Evolutionary conservation across 1,140 invertebrate genomes (phyloP), one percentile per base, ranked within the genome.

Genomic region (Phenacoccus solenopsis): DNA sequence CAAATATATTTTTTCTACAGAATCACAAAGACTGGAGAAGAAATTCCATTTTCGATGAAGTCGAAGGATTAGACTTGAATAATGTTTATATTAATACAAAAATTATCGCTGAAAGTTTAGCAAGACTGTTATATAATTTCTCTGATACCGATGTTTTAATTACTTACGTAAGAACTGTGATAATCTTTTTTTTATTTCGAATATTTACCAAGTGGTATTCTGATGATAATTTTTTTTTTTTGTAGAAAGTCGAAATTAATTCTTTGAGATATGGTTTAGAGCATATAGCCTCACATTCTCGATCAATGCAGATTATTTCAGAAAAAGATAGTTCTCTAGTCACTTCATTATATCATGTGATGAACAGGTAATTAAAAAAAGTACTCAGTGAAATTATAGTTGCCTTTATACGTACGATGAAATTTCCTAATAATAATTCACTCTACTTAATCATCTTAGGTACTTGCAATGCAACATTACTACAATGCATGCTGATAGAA

Each of bases 101-200:
- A 76, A 79, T 90, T 25, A 82, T 95, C 57, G 91, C 90, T 1
- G 89, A 96, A 77, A 86, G 91, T 1, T 80, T 98, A 57, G 90
- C 91, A 0, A 85, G 87, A 32, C 88, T 90, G 76, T 84, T 98
- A 70, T 97, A 70, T 56, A 69, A 70, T 57, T 16, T 49, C 20
- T 68, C 32, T 10, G 64, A 68, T 28, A 64, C 64, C 16, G 28
- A 35, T 70, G 68, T 70, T 28, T 38, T 21, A 0, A 38, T 67
- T 1, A 71, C 68, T 30, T 4, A 68, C 59, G 70, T 71, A 25
- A 71, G 70, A 68, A 21, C n/a, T 59, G 4, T 20, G 0, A 16
- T 9, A 0, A 24, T 24, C 12, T 12, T 61, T 61, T 4, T 10
- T 61, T 20, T 69, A 7, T 24, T 69, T 24, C 2, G 57, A 38